phyloP scores from a whole-genome alignment of 2,797 vertebrate genomes.

The Enteromius viviparus region DNA sequence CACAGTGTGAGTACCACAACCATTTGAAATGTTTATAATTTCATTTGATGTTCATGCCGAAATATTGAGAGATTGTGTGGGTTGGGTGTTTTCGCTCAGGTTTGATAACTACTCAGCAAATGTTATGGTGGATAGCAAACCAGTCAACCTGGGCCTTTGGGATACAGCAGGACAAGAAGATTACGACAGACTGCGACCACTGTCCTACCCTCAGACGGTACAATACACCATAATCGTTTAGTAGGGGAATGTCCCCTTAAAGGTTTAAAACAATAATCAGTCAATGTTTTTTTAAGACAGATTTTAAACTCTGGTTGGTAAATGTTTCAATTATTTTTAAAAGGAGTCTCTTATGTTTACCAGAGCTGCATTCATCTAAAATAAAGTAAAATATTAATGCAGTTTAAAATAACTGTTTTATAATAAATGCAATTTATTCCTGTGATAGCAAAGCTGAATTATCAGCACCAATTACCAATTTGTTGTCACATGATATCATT shows the following conservation, averaged over 20 bases:
- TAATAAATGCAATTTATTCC: background rate
- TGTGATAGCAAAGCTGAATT: background rate
- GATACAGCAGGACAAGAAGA: constrained; percentile 90
- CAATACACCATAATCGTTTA: constrained; percentile 7
- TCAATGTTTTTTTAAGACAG: background rate
- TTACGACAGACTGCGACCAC: constrained; percentile 86
- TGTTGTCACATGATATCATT: background rate
- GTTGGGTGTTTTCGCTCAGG: constrained; percentile 62
- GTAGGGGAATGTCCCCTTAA: background rate
- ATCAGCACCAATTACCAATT: background rate
- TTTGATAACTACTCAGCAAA: constrained; percentile 92
- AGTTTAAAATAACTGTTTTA: background rate
- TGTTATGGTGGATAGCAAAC: constrained; percentile 92
- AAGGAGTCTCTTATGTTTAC: background rate
- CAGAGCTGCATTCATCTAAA: background rate
- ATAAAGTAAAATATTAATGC: background rate
- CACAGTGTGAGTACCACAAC: constrained; percentile 83
- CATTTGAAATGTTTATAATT: background rate
- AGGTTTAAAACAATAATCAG: background rate
- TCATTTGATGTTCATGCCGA: background rate
- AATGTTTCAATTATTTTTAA: background rate
- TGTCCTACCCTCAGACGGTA: constrained; percentile 89
- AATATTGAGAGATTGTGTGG: constrained; percentile 33
- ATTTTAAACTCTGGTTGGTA: background rate
- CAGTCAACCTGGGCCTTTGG: constrained; percentile 89